A percentile compares a stretch with the other conserved stretches of the same genome.
Evolutionary conservation across 2,888 invertebrate species (phyloP).

Genomic region (Hemaris fuciformis): DNA sequence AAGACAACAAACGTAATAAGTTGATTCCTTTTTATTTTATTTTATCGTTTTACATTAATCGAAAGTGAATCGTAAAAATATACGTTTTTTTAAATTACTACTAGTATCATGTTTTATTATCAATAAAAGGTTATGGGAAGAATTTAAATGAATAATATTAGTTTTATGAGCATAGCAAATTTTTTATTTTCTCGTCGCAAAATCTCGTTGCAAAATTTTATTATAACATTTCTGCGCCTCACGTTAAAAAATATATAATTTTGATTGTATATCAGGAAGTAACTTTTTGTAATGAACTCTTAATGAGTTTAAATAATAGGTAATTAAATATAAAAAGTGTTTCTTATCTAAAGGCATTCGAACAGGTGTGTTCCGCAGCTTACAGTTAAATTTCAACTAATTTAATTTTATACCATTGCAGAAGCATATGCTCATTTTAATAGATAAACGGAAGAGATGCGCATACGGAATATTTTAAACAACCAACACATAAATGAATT

Average conservation of each 20-base stretch:
- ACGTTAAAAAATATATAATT: not conserved
- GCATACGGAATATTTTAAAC: conserved; percentile 8
- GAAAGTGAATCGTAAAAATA: no score
- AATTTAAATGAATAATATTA: no score
- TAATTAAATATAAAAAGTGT: conserved; percentile 31
- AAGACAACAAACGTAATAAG: no score
- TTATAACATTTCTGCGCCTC: not conserved
- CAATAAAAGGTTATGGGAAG: no score
- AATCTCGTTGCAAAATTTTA: no score
- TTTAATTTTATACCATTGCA: conserved; percentile 28
- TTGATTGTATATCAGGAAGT: conserved; percentile 1
- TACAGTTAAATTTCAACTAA: conserved; percentile 31
- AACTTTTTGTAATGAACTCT: conserved; percentile 25
- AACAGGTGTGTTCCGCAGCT: conserved; percentile 32
- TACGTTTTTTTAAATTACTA: no score
- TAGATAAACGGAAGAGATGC: conserved; percentile 9
- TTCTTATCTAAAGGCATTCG: conserved; percentile 34
- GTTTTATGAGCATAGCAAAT: no score
- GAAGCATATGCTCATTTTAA: conserved; percentile 1
- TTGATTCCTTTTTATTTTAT: no score
- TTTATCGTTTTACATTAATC: no score
- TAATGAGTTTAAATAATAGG: conserved; percentile 34
- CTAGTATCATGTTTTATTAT: no score
- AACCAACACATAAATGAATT: not conserved
- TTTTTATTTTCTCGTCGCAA: no score